These are phyloP conservation scores for Cyanoderma ruficeps DNA, from an alignment of 2,113 vertebrate species.

Conservation along the genomic window DNA sequence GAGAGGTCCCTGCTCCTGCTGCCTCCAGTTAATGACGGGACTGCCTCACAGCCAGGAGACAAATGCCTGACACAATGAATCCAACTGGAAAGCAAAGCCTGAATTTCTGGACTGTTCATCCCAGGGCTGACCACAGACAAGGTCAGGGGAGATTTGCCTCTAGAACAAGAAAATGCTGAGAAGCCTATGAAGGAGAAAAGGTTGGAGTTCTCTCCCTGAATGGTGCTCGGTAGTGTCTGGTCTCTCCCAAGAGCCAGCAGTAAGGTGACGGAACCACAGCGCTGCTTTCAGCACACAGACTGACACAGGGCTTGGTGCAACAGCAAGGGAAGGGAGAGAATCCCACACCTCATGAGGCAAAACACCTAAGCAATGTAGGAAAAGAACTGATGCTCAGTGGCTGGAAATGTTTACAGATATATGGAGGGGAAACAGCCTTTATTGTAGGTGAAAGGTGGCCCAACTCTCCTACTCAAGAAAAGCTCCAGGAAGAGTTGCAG, in stretches of 20 bases:
- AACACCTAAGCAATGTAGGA: not conserved
- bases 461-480: not conserved
- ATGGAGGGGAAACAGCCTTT: not conserved
- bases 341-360: not conserved
- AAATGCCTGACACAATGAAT: accelerated
- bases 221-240: accelerated
- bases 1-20: not conserved
- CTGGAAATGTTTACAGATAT: not conserved
- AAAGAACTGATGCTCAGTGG: not conserved
- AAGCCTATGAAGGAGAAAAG: not conserved
- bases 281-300: too few relatives aligned
- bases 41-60: accelerated
- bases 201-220: not conserved
- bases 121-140: not conserved
- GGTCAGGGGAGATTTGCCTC: not conserved
- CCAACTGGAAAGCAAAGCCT: not conserved
- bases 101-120: not conserved
- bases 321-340: not conserved
- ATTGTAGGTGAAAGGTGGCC: not conserved
- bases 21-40: accelerated
- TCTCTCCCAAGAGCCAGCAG: not conserved
- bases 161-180: not conserved
- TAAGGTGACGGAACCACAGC: accelerated
- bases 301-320: not conserved
- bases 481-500: not conserved